Percentiles rank a stretch among this genome's conserved stretches.
Conservation (phyloP, 2,797 vertebrate genomes). For the Orientallactaga sibirica region DNA sequence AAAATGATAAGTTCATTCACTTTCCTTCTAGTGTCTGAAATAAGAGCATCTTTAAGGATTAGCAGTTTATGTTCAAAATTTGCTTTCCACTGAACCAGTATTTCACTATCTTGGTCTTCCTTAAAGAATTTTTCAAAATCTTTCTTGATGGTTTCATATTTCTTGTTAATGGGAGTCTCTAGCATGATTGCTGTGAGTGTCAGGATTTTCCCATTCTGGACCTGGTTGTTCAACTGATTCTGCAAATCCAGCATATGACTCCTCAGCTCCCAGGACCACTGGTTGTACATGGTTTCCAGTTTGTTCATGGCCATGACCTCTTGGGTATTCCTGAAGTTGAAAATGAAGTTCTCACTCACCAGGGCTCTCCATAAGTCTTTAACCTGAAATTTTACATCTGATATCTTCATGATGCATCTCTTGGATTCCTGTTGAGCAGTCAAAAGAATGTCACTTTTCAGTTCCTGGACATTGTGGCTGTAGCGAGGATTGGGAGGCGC, state of each 20-base stretch:
- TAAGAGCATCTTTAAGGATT: slow-evolving; percentile 64
- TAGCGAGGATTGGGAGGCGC: no score
- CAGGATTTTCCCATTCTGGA: slow-evolving; percentile 78
- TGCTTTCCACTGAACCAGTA: slow-evolving; percentile 81
- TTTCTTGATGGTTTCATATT: slow-evolving; percentile 59
- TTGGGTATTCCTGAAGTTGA: slow-evolving; percentile 89
- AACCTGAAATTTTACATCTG: slow-evolving; percentile 85
- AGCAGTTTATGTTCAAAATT: slow-evolving; percentile 73
- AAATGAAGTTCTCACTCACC: slow-evolving; percentile 89
- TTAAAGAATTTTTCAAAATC: slow-evolving; percentile 76
- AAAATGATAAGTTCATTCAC: not conserved
- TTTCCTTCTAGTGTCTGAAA: slow-evolving; percentile 68
- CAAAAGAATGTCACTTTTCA: slow-evolving; percentile 86
- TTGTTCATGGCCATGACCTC: slow-evolving; percentile 87
- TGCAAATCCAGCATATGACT: slow-evolving; percentile 83
- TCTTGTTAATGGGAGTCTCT: slow-evolving; percentile 53
- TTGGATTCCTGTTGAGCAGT: slow-evolving; percentile 59
- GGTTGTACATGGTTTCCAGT: slow-evolving; percentile 84
- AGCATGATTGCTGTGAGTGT: not conserved
- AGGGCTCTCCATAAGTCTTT: slow-evolving; percentile 87
- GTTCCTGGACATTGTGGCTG: not conserved
- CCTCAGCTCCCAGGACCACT: slow-evolving; percentile 88
- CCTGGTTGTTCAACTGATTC: slow-evolving; percentile 78
- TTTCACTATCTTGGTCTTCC: slow-evolving; percentile 78
- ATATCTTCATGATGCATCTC: slow-evolving; percentile 76